Percentiles rank a stretch among this genome's conserved stretches.
Conservation (phyloP, 1,140 invertebrate species). For the Ceratoteleas bidentatus region DNA sequence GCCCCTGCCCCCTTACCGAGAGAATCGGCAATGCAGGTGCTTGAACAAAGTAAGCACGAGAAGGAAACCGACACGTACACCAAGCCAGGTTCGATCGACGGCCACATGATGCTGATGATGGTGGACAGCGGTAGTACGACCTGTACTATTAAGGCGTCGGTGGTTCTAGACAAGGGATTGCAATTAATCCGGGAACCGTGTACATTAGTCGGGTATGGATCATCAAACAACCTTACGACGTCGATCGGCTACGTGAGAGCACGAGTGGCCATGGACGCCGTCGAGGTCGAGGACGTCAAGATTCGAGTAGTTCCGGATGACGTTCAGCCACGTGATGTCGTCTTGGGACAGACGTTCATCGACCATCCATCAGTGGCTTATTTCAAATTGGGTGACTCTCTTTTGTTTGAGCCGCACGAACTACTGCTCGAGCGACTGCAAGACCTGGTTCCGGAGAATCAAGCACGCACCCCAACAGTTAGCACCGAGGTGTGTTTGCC, state of each 20-base stretch:
- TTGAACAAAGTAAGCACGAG: neutral
- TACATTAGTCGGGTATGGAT: neutral
- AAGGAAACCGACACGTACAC: neutral
- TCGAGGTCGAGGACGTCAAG: neutral
- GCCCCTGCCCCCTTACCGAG: neutral
- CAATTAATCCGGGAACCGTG: neutral
- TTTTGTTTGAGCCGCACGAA: neutral
- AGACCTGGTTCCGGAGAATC: no score
- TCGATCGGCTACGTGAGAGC: neutral
- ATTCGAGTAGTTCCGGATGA: constrained; percentile 29
- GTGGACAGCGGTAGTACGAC: neutral
- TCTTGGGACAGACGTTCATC: neutral
- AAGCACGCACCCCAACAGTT: no score
- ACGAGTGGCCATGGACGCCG: neutral
- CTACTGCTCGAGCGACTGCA: neutral
- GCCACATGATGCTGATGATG: neutral
- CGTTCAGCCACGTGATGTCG: constrained; percentile 6
- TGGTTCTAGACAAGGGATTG: neutral
- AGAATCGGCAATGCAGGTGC: neutral
- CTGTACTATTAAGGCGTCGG: constrained; percentile 1
- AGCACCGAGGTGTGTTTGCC: no score
- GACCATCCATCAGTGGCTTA: constrained; percentile 4
- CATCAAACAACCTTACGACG: neutral
- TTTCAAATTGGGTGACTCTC: neutral
- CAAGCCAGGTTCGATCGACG: neutral